Evolutionary conservation across 1,140 invertebrate genomes (phyloP).

Genomic region (Nautilus pompilius): DNA sequence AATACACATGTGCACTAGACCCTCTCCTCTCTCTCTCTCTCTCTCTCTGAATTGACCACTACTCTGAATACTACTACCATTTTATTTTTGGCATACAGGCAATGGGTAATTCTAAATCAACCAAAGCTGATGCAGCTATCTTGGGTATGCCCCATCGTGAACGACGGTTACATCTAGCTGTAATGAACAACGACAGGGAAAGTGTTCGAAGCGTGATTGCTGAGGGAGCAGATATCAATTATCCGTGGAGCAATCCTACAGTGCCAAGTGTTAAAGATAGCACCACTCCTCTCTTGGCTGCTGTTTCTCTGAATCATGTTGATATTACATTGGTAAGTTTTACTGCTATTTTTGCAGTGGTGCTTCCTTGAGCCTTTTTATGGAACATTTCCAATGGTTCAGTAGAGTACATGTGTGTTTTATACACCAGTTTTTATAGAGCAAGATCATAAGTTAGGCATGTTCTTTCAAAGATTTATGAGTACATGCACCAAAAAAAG

Average conservation of each 20-base stretch:
- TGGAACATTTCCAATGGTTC: too few species aligned
- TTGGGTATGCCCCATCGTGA: constrained; percentile 50
- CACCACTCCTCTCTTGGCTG: constrained; percentile 49
- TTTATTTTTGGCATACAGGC: not conserved
- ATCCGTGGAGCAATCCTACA: constrained; percentile 50
- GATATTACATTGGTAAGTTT: constrained; percentile 48
- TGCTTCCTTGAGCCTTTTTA: too few species aligned
- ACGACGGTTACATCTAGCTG: constrained; percentile 49
- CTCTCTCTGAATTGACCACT: not conserved
- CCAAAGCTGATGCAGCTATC: constrained; percentile 36
- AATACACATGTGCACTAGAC: not conserved
- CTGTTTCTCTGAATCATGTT: constrained; percentile 52
- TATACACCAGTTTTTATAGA: too few species aligned
- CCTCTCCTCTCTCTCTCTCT: not conserved
- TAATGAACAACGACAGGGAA: constrained; percentile 49
- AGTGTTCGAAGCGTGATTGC: constrained; percentile 29
- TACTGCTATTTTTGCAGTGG: too few species aligned
- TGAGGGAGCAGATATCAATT: constrained; percentile 49
- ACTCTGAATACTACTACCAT: not conserved
- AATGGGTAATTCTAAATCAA: constrained; percentile 52
- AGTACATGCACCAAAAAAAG: too few species aligned
- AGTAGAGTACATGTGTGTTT: too few species aligned
- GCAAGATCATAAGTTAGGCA: too few species aligned
- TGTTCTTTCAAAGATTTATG: too few species aligned
- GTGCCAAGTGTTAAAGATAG: constrained; percentile 53